phyloP scores from a whole-genome alignment of 2,888 invertebrate species.

The Limnephilus marmoratus region DNA sequence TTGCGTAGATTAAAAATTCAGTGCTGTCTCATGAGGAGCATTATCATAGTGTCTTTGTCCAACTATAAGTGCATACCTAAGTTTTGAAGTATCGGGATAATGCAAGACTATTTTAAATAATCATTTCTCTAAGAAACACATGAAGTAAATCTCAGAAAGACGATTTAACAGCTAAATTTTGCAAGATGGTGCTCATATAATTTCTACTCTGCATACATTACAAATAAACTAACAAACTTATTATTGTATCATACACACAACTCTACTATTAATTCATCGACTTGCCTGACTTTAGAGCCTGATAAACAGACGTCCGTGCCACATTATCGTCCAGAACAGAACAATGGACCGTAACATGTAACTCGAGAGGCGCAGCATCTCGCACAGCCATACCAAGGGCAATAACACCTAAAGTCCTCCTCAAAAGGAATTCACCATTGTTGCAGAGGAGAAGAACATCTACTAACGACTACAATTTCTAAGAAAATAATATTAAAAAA shows the following conservation, averaged over 20 bases:
- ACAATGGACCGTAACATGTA: slow-evolving; percentile 62
- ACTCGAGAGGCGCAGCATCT: slow-evolving; percentile 51
- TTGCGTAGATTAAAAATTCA: too few species aligned
- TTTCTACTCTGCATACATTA: background rate
- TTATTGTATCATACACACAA: background rate
- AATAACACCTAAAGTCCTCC: slow-evolving; percentile 3
- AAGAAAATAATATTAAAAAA: background rate
- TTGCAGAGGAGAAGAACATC: background rate
- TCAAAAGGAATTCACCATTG: background rate
- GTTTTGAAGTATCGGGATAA: too few species aligned
- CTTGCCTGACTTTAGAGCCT: background rate
- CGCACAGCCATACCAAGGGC: background rate
- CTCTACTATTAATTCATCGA: background rate
- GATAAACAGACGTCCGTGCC: background rate
- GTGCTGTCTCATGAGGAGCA: too few species aligned
- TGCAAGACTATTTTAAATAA: too few species aligned
- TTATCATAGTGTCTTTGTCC: too few species aligned
- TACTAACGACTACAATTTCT: background rate
- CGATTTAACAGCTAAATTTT: too few species aligned
- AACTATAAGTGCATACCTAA: too few species aligned
- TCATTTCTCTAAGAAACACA: background rate
- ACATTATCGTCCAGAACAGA: slow-evolving; percentile 18
- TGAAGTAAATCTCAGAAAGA: too few species aligned
- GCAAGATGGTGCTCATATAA: too few species aligned
- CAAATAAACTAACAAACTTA: background rate